These are phyloP conservation scores for Stigmatopora nigra DNA, from an alignment of 2,113 vertebrate genomes.

Conservation along the genomic window DNA sequence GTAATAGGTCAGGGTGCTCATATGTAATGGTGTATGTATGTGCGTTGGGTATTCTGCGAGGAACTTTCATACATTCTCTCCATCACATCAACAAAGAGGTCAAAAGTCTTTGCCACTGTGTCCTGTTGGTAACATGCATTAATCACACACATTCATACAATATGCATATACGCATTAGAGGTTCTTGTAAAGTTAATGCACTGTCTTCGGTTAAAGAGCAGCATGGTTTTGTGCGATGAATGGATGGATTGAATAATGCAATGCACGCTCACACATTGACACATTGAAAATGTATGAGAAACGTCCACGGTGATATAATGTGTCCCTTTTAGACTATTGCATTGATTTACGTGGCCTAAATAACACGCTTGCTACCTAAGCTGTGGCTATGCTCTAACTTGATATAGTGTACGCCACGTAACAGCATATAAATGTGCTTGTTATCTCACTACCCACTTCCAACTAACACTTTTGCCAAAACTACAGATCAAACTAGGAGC, in stretches of 20 bases:
- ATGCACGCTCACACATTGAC: not conserved
- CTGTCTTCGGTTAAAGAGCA: conserved; percentile 1
- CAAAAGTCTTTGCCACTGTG: conserved; percentile 31
- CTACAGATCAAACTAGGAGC: too few relatives aligned
- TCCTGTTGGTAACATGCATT: conserved; percentile 24
- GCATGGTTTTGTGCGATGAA: conserved; percentile 8
- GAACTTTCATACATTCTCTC: conserved; percentile 41
- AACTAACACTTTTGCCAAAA: too few relatives aligned
- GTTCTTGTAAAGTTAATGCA: not conserved
- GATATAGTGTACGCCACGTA: not conserved
- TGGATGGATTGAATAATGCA: conserved; percentile 5
- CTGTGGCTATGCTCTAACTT: not conserved
- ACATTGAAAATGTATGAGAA: not conserved
- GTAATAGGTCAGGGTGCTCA: conserved; percentile 43
- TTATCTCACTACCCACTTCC: too few relatives aligned
- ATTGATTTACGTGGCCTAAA: not conserved
- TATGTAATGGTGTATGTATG: not conserved
- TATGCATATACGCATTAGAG: not conserved
- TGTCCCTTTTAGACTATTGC: not conserved
- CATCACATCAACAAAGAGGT: conserved; percentile 29
- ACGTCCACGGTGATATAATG: not conserved
- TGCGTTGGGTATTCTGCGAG: conserved; percentile 17
- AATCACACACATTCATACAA: not conserved
- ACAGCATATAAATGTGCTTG: too few relatives aligned
- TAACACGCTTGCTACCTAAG: not conserved